Evolutionary conservation across 1,140 invertebrate species (phyloP), one percentile per base, ranked within the genome.

Genomic region (Drosophila triauraria): DNA sequence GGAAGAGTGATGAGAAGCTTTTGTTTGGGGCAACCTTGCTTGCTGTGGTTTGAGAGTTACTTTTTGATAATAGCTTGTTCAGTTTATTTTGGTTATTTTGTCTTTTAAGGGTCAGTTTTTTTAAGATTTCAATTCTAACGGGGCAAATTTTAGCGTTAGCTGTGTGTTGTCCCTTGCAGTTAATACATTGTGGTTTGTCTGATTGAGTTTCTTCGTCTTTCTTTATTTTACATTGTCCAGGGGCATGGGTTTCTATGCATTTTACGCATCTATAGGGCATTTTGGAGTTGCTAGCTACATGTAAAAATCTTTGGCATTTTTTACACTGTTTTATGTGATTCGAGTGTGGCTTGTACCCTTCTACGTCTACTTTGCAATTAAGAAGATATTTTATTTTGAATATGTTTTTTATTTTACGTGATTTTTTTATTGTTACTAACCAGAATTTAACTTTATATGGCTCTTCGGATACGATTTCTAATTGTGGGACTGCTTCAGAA

Each of bases 61-160:
- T 35, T 35, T 35, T 35, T 35, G 8, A 2, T 10, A 35, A 1
- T 9, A 35, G 32, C 10, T 35, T 35, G 9, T 35, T 35, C 6
- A 35, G 8, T 35, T 35, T 35, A 35, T 35, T 35, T 10, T 35
- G 8, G 6, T 35, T 35, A 10, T 35, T 35, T 35, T 9, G 9
- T 35, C 9, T 9, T 35, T 35, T 10, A 2, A 10, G 3, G 32
- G 32, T 2, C 9, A 12, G 32, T 12, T 35, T 35, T 35, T 35
- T 35, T 2, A 43, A 5, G n/a, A 30, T 8, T 30, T 30, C 30
- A 10, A 48, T 38, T 40, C 46, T 23, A 1, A 43, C 5, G 2
- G 60, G 60, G 9, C 60, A 62, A 3, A 32, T 23, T 20, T 51
- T 51, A 0, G 60, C 60, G 15, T 62, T 62, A 3, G 60, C 47